phyloP scores from a whole-genome alignment of 2,113 vertebrate genomes.

The Bagarius yarrelli region DNA sequence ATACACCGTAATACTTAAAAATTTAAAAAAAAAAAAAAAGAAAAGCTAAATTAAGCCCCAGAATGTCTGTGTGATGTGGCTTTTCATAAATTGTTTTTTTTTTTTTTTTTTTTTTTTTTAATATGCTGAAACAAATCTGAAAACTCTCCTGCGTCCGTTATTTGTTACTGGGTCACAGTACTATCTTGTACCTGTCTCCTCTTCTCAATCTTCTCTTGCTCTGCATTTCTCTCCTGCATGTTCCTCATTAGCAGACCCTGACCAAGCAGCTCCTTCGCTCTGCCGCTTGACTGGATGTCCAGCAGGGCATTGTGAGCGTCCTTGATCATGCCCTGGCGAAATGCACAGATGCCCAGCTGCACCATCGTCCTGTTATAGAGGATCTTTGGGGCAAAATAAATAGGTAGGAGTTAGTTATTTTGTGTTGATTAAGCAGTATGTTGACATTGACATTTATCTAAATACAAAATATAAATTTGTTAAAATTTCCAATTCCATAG shows the following conservation, averaged over 20 bases:
- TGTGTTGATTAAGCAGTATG: background rate
- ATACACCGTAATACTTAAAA: too few species aligned
- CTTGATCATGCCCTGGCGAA: slow-evolving; percentile 90
- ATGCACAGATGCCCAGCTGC: slow-evolving; percentile 91
- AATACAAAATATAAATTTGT: too few species aligned
- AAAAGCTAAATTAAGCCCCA: too few species aligned
- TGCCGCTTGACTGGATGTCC: slow-evolving; percentile 88
- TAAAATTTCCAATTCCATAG: too few species aligned
- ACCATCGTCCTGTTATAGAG: slow-evolving; percentile 94
- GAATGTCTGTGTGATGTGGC: too few species aligned
- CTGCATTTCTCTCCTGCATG: slow-evolving; percentile 90
- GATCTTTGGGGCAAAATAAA: slow-evolving; percentile 68
- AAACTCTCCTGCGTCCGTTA: background rate
- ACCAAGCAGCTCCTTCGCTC: slow-evolving; percentile 89
- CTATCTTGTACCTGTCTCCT: slow-evolving; percentile 73
- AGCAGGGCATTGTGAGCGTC: slow-evolving; percentile 88
- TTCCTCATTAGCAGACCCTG: slow-evolving; percentile 89
- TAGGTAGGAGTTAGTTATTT: background rate
- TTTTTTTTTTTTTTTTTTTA: too few species aligned
- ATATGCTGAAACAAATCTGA: too few species aligned
- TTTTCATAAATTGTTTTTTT: too few species aligned
- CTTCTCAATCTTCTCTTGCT: slow-evolving; percentile 92
- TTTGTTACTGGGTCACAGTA: background rate
- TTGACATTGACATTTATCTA: too few species aligned
- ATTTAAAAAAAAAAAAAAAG: too few species aligned